Conservation (phyloP, 2,113 vertebrate species). For the Apeltes quadracus region DNA sequence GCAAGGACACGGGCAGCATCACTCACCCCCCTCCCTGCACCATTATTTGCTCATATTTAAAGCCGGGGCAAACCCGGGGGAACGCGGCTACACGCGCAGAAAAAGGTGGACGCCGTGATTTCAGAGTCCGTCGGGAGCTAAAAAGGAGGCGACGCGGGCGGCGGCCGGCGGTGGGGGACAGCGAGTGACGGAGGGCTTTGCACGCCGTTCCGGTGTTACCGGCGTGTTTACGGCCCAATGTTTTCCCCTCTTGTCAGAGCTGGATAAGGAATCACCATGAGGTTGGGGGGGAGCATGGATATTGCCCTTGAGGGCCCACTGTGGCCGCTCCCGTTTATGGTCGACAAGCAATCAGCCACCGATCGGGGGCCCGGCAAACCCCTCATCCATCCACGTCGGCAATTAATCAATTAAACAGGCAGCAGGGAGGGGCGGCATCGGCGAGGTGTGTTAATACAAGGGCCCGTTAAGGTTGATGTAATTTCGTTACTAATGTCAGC, state of each 20-base stretch:
- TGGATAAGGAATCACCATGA: conserved; percentile 78
- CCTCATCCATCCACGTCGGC: conserved; percentile 76
- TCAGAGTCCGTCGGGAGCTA: conserved; percentile 73
- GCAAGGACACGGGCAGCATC: conserved; percentile 79
- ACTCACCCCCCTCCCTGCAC: conserved; percentile 57
- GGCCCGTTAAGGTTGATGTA: conserved; percentile 76
- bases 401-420: conserved; percentile 80
- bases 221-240: conserved; percentile 76
- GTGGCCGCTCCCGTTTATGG: conserved; percentile 76
- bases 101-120: conserved; percentile 64
- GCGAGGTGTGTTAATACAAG: conserved; percentile 78
- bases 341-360: conserved; percentile 78
- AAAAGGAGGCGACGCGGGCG: conserved; percentile 52
- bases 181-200: conserved; percentile 71
- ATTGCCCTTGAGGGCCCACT: conserved; percentile 75
- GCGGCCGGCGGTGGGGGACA: background rate
- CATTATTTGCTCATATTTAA: conserved; percentile 80
- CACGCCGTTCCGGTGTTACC: conserved; percentile 75
- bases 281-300: conserved; percentile 74
- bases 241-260: conserved; percentile 78
- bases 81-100: conserved; percentile 56
- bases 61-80: conserved; percentile 72
- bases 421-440: conserved; percentile 56
- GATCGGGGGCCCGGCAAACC: conserved; percentile 68
- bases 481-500: conserved; percentile 78